Base-by-base conservation (phyloP, 2,113 vertebrate genomes). In the Paralichthys olivaceus region DNA sequence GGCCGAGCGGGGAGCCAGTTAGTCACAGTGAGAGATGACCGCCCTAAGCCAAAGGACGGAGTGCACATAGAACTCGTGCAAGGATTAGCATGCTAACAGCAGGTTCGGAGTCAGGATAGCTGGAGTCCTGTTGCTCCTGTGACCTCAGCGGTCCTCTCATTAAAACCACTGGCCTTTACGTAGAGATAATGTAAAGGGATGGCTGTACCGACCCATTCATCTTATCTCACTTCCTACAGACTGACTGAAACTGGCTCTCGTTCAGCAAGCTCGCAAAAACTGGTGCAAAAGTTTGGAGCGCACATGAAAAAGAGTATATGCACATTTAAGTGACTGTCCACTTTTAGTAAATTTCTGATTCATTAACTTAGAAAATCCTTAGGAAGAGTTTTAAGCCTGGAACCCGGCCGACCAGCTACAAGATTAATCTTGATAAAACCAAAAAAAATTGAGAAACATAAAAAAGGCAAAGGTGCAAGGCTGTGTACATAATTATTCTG, bases 161-260 rank as follows among this genome's bases (percentile, higher is more conserved):
- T 92, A 92, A 93, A 92, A 87, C 68, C 74, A 73, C 75, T 90
- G 84, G 90, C 90, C 88, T 92, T 92, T 84, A 91, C 87, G 65
- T 77, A 66, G 29, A 40, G 32, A 57, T 55, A 67, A 62, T 81
- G 66, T 69, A 84, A 78, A 80, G 80, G 53, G 62, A 78, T 28
- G 53, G 59, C 63, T 49, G 29, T 7, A 60, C 28, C 23, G 57
- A 62, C 34, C 43, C 22, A 51, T 77, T 81, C 75, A 72, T 84
- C 76, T 84, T 73, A 69, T 72, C 56, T 47, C 53, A 61, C 65
- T 15, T 63, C 29, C n/a, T 34, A 6, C 56, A 70, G 57, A 76
- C 40, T 43, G 59, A 59, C 25, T 25, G 32, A 55, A 74, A 65
- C 47, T 22, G 34, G 62, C 26, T 64, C 28, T 54, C 17, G 68